Evolutionary conservation across 1,140 invertebrate species (phyloP).

Genomic region (Hirudo medicinalis): DNA sequence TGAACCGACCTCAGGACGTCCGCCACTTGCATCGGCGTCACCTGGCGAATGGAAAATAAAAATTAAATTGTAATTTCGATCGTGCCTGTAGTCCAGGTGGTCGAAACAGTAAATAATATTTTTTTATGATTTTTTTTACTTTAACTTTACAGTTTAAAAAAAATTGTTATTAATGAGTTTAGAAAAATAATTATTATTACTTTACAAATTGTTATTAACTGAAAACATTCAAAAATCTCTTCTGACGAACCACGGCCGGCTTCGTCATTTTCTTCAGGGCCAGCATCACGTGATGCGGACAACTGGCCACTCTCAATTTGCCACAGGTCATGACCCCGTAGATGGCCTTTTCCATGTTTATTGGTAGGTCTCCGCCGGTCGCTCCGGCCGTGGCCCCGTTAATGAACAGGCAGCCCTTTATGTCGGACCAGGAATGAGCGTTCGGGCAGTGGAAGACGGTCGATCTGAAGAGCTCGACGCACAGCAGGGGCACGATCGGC

Average conservation of each 20-base stretch:
- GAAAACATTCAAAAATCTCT: not conserved
- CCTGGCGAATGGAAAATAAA: conserved; percentile 10
- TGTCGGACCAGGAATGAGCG: conserved; percentile 14
- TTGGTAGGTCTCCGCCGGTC: not conserved
- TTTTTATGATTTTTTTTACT: no score
- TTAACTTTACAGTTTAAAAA: no score
- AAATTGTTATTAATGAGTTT: no score
- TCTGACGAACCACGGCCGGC: not conserved
- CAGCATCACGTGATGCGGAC: not conserved
- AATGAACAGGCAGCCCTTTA: conserved; percentile 21
- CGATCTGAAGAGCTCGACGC: conserved; percentile 20
- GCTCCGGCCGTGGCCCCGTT: conserved; percentile 5
- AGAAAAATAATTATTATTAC: no score
- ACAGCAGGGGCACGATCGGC: conserved; percentile 15
- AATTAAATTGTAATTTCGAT: no score
- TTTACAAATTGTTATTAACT: no score
- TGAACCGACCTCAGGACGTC: conserved; percentile 16
- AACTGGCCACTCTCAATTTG: not conserved
- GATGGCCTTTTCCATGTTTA: not conserved
- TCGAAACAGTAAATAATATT: no score
- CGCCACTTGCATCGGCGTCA: conserved; percentile 17
- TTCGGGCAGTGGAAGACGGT: conserved; percentile 12
- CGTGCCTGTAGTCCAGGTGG: no score
- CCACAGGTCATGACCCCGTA: not conserved
- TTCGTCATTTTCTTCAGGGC: conserved; percentile 9